Conservation (phyloP, 2,113 vertebrate genomes). For the Trematocara variabile region DNA sequence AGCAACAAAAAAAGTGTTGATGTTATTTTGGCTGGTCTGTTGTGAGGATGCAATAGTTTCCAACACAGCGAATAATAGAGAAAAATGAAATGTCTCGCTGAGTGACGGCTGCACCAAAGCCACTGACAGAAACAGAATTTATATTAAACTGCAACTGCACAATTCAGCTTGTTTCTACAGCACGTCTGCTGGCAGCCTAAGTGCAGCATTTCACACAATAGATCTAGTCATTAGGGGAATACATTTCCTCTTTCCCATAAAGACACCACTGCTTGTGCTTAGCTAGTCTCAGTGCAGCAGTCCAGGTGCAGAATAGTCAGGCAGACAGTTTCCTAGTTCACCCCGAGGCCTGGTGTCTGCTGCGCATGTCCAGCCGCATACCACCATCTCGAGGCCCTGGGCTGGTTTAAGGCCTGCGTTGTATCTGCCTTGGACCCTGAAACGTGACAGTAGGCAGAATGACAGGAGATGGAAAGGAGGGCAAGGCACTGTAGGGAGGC, state of each 20-base stretch:
- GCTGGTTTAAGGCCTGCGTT: constrained; percentile 35
- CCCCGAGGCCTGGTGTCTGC: constrained; percentile 33
- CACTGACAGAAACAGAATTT: constrained; percentile 11
- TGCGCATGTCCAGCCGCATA: constrained; percentile 48
- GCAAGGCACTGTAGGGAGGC: neutral
- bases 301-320: constrained; percentile 9
- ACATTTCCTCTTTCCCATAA: constrained; percentile 20
- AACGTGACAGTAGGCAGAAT: constrained; percentile 6
- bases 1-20: neutral
- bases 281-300: neutral
- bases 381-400: constrained; percentile 22
- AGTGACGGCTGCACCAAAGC: neutral
- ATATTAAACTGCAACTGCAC: constrained; percentile 7
- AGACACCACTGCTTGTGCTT: neutral
- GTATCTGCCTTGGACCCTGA: constrained; percentile 33
- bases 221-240: constrained; percentile 19
- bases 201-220: constrained; percentile 25
- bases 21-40: neutral
- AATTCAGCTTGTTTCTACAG: neutral
- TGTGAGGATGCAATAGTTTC: neutral
- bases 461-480: neutral
- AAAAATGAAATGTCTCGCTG: constrained; percentile 1
- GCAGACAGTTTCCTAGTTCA: constrained; percentile 23
- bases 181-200: neutral
- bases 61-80: neutral